Conservation (phyloP, 2,113 vertebrate genomes). For the Saguinus imperator region DNA sequence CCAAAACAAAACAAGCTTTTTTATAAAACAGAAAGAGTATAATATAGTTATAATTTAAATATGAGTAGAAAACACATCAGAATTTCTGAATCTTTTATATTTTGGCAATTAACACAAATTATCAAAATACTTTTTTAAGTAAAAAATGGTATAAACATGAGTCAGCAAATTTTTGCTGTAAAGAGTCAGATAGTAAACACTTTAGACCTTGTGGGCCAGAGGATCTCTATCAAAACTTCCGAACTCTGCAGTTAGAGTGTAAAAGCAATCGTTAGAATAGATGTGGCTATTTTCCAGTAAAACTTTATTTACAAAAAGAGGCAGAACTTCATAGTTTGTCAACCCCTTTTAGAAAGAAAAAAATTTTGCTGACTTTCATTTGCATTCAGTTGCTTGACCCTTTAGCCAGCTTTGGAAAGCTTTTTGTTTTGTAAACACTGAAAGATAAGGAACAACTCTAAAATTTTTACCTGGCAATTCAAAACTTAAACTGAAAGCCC, state of each 20-base stretch:
- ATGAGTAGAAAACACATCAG: slow-evolving; percentile 2
- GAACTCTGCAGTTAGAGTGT: background rate
- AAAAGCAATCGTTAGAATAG: background rate
- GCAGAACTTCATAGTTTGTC: background rate
- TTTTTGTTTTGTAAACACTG: slow-evolving; percentile 9
- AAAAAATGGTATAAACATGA: background rate
- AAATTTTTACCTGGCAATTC: background rate
- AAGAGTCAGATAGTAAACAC: background rate
- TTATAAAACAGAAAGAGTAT: background rate
- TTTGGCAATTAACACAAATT: slow-evolving; percentile 10
- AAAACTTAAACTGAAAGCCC: slow-evolving; percentile 10
- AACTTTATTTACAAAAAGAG: background rate
- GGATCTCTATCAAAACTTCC: background rate
- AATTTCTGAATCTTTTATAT: background rate
- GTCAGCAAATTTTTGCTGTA: background rate
- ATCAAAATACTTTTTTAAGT: background rate
- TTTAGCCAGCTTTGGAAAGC: background rate
- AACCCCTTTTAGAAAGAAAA: background rate
- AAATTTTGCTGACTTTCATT: slow-evolving; percentile 3
- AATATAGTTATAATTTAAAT: background rate
- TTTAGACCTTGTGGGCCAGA: background rate
- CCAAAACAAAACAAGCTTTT: background rate
- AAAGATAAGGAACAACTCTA: background rate
- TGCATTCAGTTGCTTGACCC: background rate
- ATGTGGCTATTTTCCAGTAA: background rate